A percentile compares a stretch with the other conserved stretches of the same genome.
Evolutionary conservation across 2,797 vertebrate genomes (phyloP).

Genomic region (Tachyglossus aculeatus): DNA sequence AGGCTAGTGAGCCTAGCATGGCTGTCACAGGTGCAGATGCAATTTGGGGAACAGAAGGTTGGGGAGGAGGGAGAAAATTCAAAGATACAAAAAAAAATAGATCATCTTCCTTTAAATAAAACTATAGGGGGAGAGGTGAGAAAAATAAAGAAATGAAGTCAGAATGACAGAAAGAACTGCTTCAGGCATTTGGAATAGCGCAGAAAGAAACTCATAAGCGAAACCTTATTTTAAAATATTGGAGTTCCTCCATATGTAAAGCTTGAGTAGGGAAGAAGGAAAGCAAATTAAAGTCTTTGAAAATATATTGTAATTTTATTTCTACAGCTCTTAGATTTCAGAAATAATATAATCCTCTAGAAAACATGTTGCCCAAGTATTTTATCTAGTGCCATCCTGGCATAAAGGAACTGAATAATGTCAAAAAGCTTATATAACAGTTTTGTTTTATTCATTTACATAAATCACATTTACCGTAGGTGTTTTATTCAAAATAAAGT

Average conservation of each 20-base stretch:
- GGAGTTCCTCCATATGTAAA: constrained; percentile 60
- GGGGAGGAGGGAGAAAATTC: background rate
- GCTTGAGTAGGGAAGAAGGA: constrained; percentile 60
- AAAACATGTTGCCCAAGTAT: constrained; percentile 53
- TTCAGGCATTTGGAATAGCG: constrained; percentile 48
- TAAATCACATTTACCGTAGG: constrained; percentile 80
- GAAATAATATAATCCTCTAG: constrained; percentile 70
- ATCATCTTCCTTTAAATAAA: constrained; percentile 59
- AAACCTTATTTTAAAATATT: constrained; percentile 66
- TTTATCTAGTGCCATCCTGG: constrained; percentile 58
- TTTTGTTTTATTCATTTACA: constrained; percentile 80
- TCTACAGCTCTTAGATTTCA: constrained; percentile 62
- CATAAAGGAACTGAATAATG: constrained; percentile 69
- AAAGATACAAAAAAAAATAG: constrained; percentile 39
- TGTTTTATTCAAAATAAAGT: constrained; percentile 83
- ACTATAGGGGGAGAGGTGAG: constrained; percentile 49
- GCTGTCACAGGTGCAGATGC: too few species aligned
- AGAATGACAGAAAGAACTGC: constrained; percentile 14
- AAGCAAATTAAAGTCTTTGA: constrained; percentile 64
- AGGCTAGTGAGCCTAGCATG: too few species aligned
- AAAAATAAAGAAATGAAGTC: constrained; percentile 34
- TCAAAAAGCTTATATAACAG: constrained; percentile 75
- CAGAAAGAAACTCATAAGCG: constrained; percentile 54
- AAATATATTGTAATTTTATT: constrained; percentile 67
- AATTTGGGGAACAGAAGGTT: fast-evolving